Conservation (phyloP, 2,888 invertebrate genomes). For the Mythimna loreyi region DNA sequence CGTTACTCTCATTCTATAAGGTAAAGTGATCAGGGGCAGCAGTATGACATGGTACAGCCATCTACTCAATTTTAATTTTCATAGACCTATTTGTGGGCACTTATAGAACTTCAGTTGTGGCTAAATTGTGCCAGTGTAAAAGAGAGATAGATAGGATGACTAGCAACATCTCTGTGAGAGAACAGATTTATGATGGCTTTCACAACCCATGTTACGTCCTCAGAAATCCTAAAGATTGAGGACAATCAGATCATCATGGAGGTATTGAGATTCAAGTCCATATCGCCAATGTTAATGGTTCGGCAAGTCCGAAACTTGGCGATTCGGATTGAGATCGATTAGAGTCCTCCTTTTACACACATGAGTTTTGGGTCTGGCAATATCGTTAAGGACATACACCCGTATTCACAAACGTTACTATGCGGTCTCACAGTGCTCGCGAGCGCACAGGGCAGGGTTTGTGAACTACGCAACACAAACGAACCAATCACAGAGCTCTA, state of each 20-base stretch:
- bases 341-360: background rate
- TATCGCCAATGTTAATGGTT: background rate
- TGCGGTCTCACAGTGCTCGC: too few relatives aligned
- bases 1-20: constrained; percentile 40
- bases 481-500: too few relatives aligned
- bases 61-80: too few relatives aligned
- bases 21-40: background rate
- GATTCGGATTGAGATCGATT: background rate
- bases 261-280: background rate
- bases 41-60: background rate
- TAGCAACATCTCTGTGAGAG: too few relatives aligned
- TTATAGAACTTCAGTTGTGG: too few relatives aligned
- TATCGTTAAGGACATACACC: too few relatives aligned
- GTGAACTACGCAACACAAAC: too few relatives aligned
- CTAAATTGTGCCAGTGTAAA: background rate
- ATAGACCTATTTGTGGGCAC: too few relatives aligned
- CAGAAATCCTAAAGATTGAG: background rate
- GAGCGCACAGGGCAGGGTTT: too few relatives aligned
- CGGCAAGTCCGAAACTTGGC: background rate
- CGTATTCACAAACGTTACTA: too few relatives aligned
- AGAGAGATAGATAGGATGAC: background rate
- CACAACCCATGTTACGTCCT: background rate
- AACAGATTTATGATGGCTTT: background rate
- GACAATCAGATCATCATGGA: background rate
- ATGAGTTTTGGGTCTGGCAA: background rate